phyloP scores from a whole-genome alignment of 2,888 invertebrate genomes.

The Kuschelorhynchus macadamiae region DNA sequence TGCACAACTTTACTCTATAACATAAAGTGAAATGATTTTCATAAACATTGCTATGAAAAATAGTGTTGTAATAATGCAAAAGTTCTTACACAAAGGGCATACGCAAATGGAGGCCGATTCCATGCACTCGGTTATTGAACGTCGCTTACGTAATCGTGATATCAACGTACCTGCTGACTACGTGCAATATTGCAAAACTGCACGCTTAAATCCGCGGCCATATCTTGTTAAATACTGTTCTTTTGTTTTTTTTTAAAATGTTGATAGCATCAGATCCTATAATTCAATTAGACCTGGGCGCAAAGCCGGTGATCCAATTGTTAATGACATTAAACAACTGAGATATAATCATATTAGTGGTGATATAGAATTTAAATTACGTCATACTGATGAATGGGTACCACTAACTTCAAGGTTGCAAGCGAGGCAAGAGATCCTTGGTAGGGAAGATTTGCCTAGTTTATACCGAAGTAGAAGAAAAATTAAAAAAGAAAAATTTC shows the following conservation, averaged over 20 bases:
- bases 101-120: slow-evolving; percentile 51
- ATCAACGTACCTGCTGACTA: slow-evolving; percentile 52
- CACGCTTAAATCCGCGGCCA: slow-evolving; percentile 41
- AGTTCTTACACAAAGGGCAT: slow-evolving; percentile 45
- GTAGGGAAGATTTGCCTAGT: not conserved
- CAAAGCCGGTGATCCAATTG: slow-evolving; percentile 15
- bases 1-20: slow-evolving; percentile 56
- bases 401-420: not conserved
- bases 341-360: slow-evolving; percentile 2
- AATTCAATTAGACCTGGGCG: slow-evolving; percentile 13
- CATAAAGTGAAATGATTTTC: slow-evolving; percentile 48
- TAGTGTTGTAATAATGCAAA: slow-evolving; percentile 34
- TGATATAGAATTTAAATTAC: not conserved
- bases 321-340: slow-evolving; percentile 4
- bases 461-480: not conserved
- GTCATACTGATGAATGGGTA: not conserved
- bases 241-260: slow-evolving; percentile 17
- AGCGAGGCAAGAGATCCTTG: not conserved
- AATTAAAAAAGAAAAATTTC: slow-evolving; percentile 18
- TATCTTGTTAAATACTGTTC: slow-evolving; percentile 48
- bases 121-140: slow-evolving; percentile 46
- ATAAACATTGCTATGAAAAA: slow-evolving; percentile 19
- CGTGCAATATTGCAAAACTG: slow-evolving; percentile 38
- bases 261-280: slow-evolving; percentile 1
- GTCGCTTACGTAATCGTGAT: slow-evolving; percentile 29